phyloP scores from a whole-genome alignment of 2,797 vertebrate genomes.

The Distichodus sexfasciatus region DNA sequence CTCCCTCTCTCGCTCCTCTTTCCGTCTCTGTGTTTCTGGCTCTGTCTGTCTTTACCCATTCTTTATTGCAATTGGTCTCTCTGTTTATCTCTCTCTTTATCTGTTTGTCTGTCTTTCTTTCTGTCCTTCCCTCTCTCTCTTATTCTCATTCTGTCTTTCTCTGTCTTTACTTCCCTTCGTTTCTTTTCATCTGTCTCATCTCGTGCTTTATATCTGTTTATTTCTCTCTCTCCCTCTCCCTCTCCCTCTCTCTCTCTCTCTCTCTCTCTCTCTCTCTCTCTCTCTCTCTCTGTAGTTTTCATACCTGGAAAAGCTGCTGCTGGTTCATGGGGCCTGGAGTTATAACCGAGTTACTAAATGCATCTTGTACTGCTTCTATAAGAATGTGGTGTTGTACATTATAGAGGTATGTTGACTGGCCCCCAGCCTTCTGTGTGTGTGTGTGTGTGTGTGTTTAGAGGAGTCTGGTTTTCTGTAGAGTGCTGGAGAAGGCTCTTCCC shows the following conservation, averaged over 20 bases:
- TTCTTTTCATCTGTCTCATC: background rate
- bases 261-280: background rate
- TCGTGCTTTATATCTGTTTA: constrained; percentile 34
- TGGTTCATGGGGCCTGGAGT: constrained; percentile 98
- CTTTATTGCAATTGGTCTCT: too few species aligned
- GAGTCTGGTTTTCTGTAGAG: background rate
- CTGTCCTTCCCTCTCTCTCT: background rate
- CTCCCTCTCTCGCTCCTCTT: too few species aligned
- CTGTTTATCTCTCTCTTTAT: background rate
- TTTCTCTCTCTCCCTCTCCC: constrained; percentile 43
- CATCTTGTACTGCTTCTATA: constrained; percentile 98
- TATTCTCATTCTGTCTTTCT: background rate
- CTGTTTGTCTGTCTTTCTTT: constrained; percentile 7
- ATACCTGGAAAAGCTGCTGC: constrained; percentile 91
- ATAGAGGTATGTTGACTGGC: constrained; percentile 85
- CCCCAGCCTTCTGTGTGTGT: background rate
- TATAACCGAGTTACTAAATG: constrained; percentile 98
- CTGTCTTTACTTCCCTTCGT: background rate
- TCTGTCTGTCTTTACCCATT: too few species aligned
- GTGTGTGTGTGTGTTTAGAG: background rate
- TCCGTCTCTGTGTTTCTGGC: too few species aligned
- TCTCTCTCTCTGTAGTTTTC: constrained; percentile 74
- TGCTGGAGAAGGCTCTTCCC: background rate
- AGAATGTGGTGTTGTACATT: constrained; percentile 98
- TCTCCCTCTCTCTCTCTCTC: constrained; percentile 39